Base-by-base conservation (phyloP, 2,888 invertebrate genomes). In the Halictus quadricinctus region DNA sequence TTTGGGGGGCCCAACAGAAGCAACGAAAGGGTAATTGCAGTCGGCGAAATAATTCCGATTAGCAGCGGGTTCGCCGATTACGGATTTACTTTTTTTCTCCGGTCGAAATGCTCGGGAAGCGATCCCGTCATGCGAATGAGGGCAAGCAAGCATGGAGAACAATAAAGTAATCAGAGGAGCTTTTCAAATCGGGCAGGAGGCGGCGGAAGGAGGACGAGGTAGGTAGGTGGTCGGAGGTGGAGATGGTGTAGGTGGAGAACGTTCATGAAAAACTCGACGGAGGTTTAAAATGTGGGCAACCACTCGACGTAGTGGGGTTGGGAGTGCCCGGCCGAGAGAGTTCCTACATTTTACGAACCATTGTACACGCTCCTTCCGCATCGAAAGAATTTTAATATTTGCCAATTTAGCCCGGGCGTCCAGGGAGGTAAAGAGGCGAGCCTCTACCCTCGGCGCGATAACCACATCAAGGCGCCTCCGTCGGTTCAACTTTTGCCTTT, bases 311-410 rank as follows among this genome's bases (percentile, higher is more conserved):
- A 72, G 46, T 70, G 60, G 66, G 79, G 72, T 76, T 58, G 58
- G 58, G 76, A 54, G 83, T 83, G 91, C 76, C 82, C 25, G 70
- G 80, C 21, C 86, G 84, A 76, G 90, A 89, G 91, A 92, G 92
- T 91, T 92, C 86, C 89, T 89, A 88, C 89, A 85, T 88, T 90
- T 89, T 83, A 87, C 90, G 85, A 90, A 86, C 90, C 90, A 89
- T 88, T 90, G 89, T 90, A 89, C 89, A 87, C 89, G 89, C 88
- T 86, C 91, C 88, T 91, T 90, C 89, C 88, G 87, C 90, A 92
- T 91, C 92, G 89, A 90, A 93, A 93, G 93, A 92, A 93, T 93
- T 93, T 93, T 93, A 92, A 93, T 93, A 93, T 93, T 93, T 90
- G 91, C 91, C 92, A 92, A 93, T 93, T 93, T 93, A 89, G 89